Evolutionary conservation across 2,797 vertebrate species (phyloP).

Genomic region (Gymnoscopelus microlampas): DNA sequence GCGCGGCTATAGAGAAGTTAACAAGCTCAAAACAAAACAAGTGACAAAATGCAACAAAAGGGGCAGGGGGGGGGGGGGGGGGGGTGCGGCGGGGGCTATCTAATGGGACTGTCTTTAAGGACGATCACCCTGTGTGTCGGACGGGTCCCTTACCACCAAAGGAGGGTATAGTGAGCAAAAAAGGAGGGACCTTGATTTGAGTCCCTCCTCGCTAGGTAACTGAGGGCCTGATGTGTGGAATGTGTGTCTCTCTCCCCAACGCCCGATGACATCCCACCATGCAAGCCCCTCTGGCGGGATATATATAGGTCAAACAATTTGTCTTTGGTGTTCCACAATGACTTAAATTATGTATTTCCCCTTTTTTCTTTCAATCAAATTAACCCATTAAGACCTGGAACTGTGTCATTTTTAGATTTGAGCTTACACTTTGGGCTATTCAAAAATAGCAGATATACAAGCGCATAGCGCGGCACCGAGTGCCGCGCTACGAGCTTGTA

Average conservation of each 20-base stretch:
- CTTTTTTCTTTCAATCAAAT: conserved; percentile 31
- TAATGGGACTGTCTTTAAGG: conserved; percentile 75
- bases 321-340: conserved; percentile 64
- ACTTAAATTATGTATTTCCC: conserved; percentile 79
- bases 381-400: too few species aligned
- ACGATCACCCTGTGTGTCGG: conserved; percentile 67
- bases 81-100: not conserved
- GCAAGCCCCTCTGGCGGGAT: conserved; percentile 47
- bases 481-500: too few species aligned
- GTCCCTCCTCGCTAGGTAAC: conserved; percentile 86
- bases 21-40: conserved; percentile 86
- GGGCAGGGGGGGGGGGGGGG: conserved; percentile 46
- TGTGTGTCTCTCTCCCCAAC: conserved; percentile 71
- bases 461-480: too few species aligned
- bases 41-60: conserved; percentile 78
- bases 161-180: conserved; percentile 68
- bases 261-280: conserved; percentile 75
- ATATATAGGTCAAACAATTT: conserved; percentile 77
- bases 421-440: too few species aligned
- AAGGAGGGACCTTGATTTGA: conserved; percentile 68
- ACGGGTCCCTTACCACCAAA: conserved; percentile 67
- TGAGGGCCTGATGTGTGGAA: conserved; percentile 88
- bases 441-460: not conserved
- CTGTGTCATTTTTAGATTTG: too few species aligned
- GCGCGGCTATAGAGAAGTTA: conserved; percentile 78